phyloP scores from a whole-genome alignment of 2,113 vertebrate species.

The Heterocephalus glaber region DNA sequence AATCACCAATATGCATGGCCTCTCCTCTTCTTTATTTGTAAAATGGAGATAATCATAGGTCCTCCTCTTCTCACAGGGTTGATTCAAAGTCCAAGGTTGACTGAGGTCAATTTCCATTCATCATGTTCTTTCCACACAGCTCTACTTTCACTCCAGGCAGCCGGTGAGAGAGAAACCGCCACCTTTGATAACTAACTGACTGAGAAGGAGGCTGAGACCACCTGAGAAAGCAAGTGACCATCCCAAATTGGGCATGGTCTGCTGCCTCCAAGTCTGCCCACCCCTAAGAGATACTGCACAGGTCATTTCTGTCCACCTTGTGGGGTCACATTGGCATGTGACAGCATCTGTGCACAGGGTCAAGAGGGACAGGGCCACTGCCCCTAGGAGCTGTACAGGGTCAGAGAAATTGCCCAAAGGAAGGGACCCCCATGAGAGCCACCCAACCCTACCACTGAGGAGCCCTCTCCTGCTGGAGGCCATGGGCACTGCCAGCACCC shows the following conservation, averaged over 20 bases:
- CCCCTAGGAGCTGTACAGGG: neutral
- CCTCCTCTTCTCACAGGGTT: neutral
- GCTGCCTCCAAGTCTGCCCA: neutral
- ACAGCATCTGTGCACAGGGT: neutral
- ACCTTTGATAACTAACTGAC: neutral
- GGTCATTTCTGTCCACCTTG: neutral
- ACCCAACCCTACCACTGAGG: neutral
- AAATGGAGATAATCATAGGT: neutral
- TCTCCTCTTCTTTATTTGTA: neutral
- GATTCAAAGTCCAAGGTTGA: neutral
- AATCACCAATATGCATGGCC: neutral
- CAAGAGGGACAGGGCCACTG: neutral
- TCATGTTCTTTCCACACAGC: neutral
- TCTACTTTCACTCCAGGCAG: accelerated
- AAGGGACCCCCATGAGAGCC: neutral
- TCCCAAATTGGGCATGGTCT: neutral
- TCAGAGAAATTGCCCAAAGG: neutral
- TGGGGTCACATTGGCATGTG: too few species aligned
- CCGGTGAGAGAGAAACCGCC: neutral
- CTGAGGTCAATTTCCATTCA: neutral
- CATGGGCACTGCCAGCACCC: neutral
- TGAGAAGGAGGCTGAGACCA: neutral
- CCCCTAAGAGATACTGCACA: accelerated
- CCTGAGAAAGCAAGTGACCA: neutral
- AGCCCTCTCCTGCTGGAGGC: neutral